Conservation (phyloP, 2,797 vertebrate genomes). For the Coranthus polyacanthus region DNA sequence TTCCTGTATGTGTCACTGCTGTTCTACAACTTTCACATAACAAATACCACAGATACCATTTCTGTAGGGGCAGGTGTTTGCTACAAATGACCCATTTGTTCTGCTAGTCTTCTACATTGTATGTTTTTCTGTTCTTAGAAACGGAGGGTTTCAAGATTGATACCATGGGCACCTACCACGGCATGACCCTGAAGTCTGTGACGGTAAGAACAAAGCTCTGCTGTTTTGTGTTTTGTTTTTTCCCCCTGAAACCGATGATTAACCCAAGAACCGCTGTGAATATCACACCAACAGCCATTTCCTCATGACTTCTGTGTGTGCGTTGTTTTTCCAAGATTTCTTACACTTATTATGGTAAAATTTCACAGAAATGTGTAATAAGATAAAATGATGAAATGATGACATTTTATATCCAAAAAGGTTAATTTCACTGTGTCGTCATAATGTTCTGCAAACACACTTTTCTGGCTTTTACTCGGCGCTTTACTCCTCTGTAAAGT, state of each 20-base stretch:
- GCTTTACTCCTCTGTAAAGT: too few relatives aligned
- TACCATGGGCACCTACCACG: constrained; percentile 99
- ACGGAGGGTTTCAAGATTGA: constrained; percentile 99
- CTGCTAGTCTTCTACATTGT: neutral
- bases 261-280: neutral
- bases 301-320: neutral
- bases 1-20: too few relatives aligned
- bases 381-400: too few relatives aligned
- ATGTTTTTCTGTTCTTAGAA: constrained; percentile 83
- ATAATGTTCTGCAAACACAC: too few relatives aligned
- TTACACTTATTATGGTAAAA: too few relatives aligned
- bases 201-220: constrained; percentile 88
- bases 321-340: neutral
- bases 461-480: too few relatives aligned
- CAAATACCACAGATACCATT: too few relatives aligned
- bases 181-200: constrained; percentile 99
- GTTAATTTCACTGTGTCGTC: too few relatives aligned
- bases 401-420: too few relatives aligned
- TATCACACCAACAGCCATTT: neutral
- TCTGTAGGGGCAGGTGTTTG: too few relatives aligned
- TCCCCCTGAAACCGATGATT: neutral
- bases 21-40: too few relatives aligned
- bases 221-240: neutral
- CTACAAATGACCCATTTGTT: neutral
- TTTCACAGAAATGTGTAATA: too few relatives aligned